Conservation (phyloP, 2,888 invertebrate genomes). For the Physocephala rufipes region DNA sequence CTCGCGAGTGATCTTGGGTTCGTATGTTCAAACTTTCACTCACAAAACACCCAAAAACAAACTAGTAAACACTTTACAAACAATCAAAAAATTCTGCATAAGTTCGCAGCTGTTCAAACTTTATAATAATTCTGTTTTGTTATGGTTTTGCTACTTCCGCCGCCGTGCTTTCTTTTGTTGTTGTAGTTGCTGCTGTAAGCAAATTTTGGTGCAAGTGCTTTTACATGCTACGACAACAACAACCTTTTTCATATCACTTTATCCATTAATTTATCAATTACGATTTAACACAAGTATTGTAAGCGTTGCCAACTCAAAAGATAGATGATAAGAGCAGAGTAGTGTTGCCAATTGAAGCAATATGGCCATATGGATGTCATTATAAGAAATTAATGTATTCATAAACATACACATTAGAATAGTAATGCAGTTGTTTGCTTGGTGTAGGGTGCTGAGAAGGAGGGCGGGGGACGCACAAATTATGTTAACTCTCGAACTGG, state of each 20-base stretch:
- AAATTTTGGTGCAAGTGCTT: constrained; percentile 6
- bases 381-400: not conserved
- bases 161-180: constrained; percentile 4
- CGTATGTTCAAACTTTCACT: too few species aligned
- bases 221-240: not conserved
- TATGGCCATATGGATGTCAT: too few species aligned
- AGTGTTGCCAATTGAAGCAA: not conserved
- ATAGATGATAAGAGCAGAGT: not conserved
- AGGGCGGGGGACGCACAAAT: too few species aligned
- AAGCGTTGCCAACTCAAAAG: not conserved
- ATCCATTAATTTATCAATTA: not conserved
- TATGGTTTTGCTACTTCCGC: constrained; percentile 6
- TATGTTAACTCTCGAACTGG: constrained; percentile 2
- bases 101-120: constrained; percentile 13
- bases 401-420: too few species aligned
- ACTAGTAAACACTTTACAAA: constrained; percentile 8
- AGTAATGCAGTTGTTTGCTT: constrained; percentile 2
- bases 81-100: constrained; percentile 16
- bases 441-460: too few species aligned
- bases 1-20: not conserved
- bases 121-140: not conserved
- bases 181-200: not conserved
- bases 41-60: constrained; percentile 8
- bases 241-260: not conserved
- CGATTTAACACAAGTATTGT: not conserved